Conservation (phyloP, 2,888 invertebrate species). For the Agonopterix alstromeriana region DNA sequence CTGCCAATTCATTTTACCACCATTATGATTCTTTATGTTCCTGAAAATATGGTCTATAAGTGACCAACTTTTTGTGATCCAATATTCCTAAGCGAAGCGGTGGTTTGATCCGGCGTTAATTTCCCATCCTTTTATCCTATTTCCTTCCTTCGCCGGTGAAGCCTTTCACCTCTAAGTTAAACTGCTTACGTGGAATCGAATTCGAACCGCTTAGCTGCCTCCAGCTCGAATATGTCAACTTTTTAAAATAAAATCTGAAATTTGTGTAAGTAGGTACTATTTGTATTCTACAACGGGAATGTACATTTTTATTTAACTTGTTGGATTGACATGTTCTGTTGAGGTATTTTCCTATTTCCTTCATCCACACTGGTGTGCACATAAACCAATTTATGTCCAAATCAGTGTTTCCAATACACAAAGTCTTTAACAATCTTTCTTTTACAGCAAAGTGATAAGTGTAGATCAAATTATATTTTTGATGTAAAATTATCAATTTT, state of each 20-base stretch:
- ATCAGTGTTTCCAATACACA: conserved; percentile 33
- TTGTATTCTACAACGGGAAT: conserved; percentile 8
- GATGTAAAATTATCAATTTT: conserved; percentile 51
- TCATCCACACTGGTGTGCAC: conserved; percentile 46
- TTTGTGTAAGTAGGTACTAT: conserved; percentile 9
- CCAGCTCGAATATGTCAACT: conserved; percentile 41
- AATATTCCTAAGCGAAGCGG: conserved; percentile 58
- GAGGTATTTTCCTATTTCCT: conserved; percentile 40
- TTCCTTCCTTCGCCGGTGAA: conserved; percentile 63
- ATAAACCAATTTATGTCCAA: conserved; percentile 59
- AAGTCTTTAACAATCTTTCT: conserved; percentile 17
- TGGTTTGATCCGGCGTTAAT: conserved; percentile 51
- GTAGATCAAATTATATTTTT: conserved; percentile 60
- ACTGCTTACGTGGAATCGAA: conserved; percentile 64
- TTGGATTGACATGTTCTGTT: conserved; percentile 40
- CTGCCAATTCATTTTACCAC: not conserved
- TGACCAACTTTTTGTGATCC: not conserved
- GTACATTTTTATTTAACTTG: not conserved
- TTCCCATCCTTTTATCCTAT: conserved; percentile 45
- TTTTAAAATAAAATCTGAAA: conserved; percentile 8
- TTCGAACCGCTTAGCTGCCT: conserved; percentile 73
- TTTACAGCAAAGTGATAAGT: conserved; percentile 61
- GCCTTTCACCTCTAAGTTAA: conserved; percentile 74
- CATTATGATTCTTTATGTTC: no score
- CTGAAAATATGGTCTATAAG: not conserved